phyloP scores from a whole-genome alignment of 1,140 invertebrate genomes.

The Macrobrachium rosenbergii region DNA sequence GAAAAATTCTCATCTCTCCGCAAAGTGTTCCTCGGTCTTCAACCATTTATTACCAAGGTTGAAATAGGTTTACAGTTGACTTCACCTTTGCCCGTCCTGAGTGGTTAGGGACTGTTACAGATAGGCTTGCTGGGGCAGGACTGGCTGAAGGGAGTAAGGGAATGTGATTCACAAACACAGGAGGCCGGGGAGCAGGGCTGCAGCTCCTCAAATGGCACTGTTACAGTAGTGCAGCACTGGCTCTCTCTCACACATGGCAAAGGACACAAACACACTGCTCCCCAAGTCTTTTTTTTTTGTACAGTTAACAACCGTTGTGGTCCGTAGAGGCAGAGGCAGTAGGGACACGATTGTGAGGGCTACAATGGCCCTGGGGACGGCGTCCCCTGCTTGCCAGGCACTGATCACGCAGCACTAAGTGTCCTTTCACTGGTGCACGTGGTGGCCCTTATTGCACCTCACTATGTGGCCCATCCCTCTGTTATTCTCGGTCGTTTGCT shows the following conservation, averaged over 20 bases:
- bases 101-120: slow-evolving; percentile 40
- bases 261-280: slow-evolving; percentile 34
- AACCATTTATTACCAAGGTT: slow-evolving; percentile 8
- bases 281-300: slow-evolving; percentile 42
- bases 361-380: slow-evolving; percentile 38
- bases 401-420: slow-evolving; percentile 47
- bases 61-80: slow-evolving; percentile 16
- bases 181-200: slow-evolving; percentile 42
- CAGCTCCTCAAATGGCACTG: slow-evolving; percentile 44
- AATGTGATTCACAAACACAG: slow-evolving; percentile 60
- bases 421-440: slow-evolving; percentile 49
- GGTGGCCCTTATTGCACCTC: slow-evolving; percentile 41
- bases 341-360: slow-evolving; percentile 44
- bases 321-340: slow-evolving; percentile 47
- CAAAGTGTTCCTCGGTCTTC: background rate
- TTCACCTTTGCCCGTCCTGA: slow-evolving; percentile 31
- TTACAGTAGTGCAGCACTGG: slow-evolving; percentile 41
- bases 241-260: slow-evolving; percentile 33
- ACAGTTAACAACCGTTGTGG: slow-evolving; percentile 51
- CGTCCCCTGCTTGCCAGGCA: slow-evolving; percentile 39
- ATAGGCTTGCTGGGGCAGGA: slow-evolving; percentile 40
- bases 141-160: slow-evolving; percentile 48
- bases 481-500: slow-evolving; percentile 85
- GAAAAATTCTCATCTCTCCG: background rate
- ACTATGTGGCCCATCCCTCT: slow-evolving; percentile 86